Evolutionary conservation across 2,797 vertebrate genomes (phyloP).

Genomic region (Acipenser transmontanus): DNA sequence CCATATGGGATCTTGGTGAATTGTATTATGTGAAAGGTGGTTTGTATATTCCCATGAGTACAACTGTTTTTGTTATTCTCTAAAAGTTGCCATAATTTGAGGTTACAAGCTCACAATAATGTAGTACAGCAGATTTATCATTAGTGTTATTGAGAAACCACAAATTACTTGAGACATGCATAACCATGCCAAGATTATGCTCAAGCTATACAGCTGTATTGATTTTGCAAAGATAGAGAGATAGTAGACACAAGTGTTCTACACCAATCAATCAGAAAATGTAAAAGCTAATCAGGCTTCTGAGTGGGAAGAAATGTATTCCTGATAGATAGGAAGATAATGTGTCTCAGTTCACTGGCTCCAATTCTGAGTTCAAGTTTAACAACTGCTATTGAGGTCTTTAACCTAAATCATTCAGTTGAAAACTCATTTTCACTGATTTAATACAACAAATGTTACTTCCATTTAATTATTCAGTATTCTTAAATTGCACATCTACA

Average conservation of each 20-base stretch:
- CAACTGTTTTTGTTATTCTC: background rate
- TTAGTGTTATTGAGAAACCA: constrained; percentile 29
- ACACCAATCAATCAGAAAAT: background rate
- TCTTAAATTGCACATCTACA: too few species aligned
- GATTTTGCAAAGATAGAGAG: constrained; percentile 29
- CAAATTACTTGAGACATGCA: constrained; percentile 33
- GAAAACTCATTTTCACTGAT: constrained; percentile 19
- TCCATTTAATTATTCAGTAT: too few species aligned
- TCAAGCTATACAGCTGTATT: constrained; percentile 33
- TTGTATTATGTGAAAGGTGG: too few species aligned
- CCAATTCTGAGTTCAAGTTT: too few species aligned
- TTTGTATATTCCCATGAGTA: too few species aligned
- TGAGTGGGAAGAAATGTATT: too few species aligned
- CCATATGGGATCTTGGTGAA: too few species aligned
- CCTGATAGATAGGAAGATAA: too few species aligned
- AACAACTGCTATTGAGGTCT: too few species aligned
- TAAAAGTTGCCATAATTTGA: background rate
- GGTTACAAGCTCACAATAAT: constrained; percentile 18
- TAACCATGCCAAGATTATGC: constrained; percentile 21
- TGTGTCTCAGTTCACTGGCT: constrained; percentile 11
- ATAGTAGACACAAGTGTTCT: constrained; percentile 28
- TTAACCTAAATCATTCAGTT: too few species aligned
- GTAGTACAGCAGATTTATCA: constrained; percentile 17
- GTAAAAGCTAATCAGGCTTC: too few species aligned
- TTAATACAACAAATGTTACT: too few species aligned